Conservation (phyloP, 2,113 vertebrate species). For the Amphiprion ocellaris region DNA sequence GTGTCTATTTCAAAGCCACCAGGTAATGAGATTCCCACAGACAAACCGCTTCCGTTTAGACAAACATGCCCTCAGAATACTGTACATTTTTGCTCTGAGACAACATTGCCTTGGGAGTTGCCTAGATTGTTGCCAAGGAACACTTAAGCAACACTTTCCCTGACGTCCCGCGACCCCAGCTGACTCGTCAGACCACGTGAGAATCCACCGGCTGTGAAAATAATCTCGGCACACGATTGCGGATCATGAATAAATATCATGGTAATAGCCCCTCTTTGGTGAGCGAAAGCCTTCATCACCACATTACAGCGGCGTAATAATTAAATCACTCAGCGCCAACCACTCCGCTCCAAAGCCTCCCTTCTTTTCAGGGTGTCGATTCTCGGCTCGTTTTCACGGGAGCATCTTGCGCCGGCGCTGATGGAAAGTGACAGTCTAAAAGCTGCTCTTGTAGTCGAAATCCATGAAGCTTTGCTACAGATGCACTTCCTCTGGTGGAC, state of each 20-base stretch:
- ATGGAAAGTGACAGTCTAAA: slow-evolving; percentile 54
- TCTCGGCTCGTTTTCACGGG: slow-evolving; percentile 28
- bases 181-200: slow-evolving; percentile 28
- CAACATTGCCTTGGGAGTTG: slow-evolving; percentile 25
- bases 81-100: background rate
- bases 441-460: slow-evolving; percentile 37
- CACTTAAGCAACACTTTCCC: background rate
- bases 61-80: slow-evolving; percentile 2
- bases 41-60: background rate
- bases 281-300: slow-evolving; percentile 29
- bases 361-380: slow-evolving; percentile 23
- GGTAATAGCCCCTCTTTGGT: slow-evolving; percentile 29
- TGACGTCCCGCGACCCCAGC: background rate
- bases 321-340: slow-evolving; percentile 57
- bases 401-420: slow-evolving; percentile 5
- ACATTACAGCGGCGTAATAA: slow-evolving; percentile 51
- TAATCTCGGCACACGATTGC: slow-evolving; percentile 16
- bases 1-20: slow-evolving; percentile 23
- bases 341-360: slow-evolving; percentile 28
- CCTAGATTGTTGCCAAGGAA: slow-evolving; percentile 15
- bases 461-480: slow-evolving; percentile 34
- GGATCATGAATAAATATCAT: slow-evolving; percentile 20
- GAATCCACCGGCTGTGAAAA: slow-evolving; percentile 14
- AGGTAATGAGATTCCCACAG: background rate
- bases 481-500: slow-evolving; percentile 14